Base-by-base conservation (phyloP, 2,797 vertebrate species). In the Discoglossus pictus region DNA sequence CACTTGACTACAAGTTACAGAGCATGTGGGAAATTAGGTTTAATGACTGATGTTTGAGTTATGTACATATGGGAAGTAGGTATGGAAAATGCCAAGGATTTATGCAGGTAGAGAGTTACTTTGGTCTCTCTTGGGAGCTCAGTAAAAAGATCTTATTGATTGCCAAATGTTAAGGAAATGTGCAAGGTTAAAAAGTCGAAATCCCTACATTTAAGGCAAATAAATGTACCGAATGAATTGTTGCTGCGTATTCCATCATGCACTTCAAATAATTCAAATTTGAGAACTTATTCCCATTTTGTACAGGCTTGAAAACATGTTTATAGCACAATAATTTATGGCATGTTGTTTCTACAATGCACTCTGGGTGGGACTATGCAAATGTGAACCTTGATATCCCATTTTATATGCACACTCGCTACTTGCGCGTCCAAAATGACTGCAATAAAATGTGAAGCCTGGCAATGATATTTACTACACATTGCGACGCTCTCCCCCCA, bases 1-100 rank as follows among this genome's bases (percentile, higher is more conserved):
- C 46, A 27, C 23, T 50, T 51, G 31, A 36, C 51, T 31, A 55
- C n/a, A 65, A 16, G 38, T 65, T 65, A 55, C 27, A 24, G 51
- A 65, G 25, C 40, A 51, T 40, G 35, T 25, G 62, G 51, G 62
- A 65, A 55, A 62, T 62, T 27, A 38, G n/a, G 17, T 50, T 18
- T 39, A 65, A 24, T 46, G 31, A 10, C 40, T 56, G 52, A 48
- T 44, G 48, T 11, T 56, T 65, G n/a, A 48, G 40, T 48, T 38
- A 38, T 7, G 15, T 56, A 25, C 52, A 31, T 50, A 66, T 31
- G 35, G 31, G 34, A 50, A 48, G 15, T 40, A 66, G 6, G 18
- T 48, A 50, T 27, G 35, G 16, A 40, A 48, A 50, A 31, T 40
- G 13, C 21, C 16, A 15, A 66, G 35, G 34, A 58, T 66, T 66